Base-by-base conservation (phyloP, 2,888 invertebrate species). In the Mesochorus sp. region DNA sequence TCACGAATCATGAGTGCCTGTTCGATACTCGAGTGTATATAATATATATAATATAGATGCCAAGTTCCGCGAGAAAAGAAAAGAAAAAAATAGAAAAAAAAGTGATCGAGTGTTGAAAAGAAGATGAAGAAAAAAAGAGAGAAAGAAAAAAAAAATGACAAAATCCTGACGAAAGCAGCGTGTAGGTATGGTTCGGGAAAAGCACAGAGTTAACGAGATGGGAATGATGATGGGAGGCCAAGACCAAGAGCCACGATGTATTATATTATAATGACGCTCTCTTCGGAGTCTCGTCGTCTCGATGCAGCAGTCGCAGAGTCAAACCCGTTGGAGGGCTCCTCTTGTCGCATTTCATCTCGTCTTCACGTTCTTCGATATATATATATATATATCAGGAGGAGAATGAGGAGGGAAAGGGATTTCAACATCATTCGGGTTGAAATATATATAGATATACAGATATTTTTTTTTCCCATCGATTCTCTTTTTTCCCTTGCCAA, bases 241-340 rank as follows among this genome's bases (percentile, higher is more conserved):
- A 3, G 26, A 44, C 53, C 37, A 61, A 76, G 76, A 67, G 66
- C 66, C 78, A 71, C n/a, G n/a, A n/a, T n/a, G 78, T 80, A 49
- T 76, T 57, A 74, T 71, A 77, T 80, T 81, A 84, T 85, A 85
- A 85, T 79, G 81, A 84, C 79, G 82, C 73, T 81, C 82, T 83
- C 80, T 62, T 71, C n/a, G 17, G 59, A 66, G 59, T 66, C 59
- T 71, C 53, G 42, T 21, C 37, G 59, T 70, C 76, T 66, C 51
- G 61, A 42, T 78, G 66, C 59, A 72, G 66, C 59, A 72, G 49
- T 59, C 78, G 67, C 31, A 34, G 55, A 66, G 74, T 78, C 74
- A 47, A 74, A 64, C 37, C 24, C 28, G 51, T 42, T 78, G 57
- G 66, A 78, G 77, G 28, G 70, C 61, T 72, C 57, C 57, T 59